Conservation (phyloP, 2,888 invertebrate genomes). For the Parasteatoda lunata region DNA sequence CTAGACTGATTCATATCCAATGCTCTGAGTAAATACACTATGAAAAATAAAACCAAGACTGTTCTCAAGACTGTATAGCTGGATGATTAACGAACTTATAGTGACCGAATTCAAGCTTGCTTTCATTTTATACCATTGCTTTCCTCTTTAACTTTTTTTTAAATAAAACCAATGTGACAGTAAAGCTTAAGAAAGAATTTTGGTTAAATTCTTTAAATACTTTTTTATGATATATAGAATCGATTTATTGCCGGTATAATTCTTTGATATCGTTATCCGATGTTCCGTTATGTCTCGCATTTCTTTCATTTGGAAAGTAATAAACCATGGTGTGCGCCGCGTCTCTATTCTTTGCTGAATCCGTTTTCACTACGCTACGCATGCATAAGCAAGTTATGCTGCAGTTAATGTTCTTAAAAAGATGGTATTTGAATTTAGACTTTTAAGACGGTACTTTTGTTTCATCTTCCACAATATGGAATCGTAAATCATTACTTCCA, state of each 20-base stretch:
- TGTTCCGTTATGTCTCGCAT: constrained; percentile 21
- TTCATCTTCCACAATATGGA: constrained; percentile 6
- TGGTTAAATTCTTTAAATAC: constrained; percentile 56
- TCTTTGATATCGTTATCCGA: constrained; percentile 23
- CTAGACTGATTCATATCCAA: too few relatives aligned
- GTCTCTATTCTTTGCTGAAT: constrained; percentile 23
- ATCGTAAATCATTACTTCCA: constrained; percentile 32
- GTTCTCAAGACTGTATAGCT: too few relatives aligned
- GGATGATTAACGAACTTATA: too few relatives aligned
- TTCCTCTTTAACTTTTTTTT: too few relatives aligned
- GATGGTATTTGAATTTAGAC: constrained; percentile 2
- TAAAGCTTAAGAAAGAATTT: constrained; percentile 32
- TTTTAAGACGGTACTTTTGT: background rate
- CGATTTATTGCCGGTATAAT: constrained; percentile 13
- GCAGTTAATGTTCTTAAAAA: constrained; percentile 32
- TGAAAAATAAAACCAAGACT: too few relatives aligned
- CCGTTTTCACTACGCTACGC: constrained; percentile 57
- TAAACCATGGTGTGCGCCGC: constrained; percentile 42
- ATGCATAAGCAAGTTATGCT: constrained; percentile 41
- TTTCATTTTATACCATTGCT: too few relatives aligned
- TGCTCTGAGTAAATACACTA: too few relatives aligned
- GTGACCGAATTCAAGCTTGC: too few relatives aligned
- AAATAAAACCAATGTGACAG: background rate
- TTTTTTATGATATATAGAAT: constrained; percentile 18
- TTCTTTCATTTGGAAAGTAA: constrained; percentile 31